Evolutionary conservation across 2,888 invertebrate species (phyloP).

Genomic region (Plusia festucae): DNA sequence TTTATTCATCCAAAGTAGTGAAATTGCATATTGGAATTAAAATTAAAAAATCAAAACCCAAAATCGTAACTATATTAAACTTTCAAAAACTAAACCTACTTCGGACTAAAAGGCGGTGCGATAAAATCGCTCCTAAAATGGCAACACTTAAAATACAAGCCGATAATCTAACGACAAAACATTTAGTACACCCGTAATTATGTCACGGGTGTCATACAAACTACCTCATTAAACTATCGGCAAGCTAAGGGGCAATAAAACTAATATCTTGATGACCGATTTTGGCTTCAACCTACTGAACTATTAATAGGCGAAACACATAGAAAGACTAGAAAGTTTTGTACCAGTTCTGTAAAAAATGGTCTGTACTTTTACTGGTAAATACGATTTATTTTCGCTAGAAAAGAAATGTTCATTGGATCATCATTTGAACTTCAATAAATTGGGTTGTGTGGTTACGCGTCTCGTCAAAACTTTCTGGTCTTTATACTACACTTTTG

Average conservation of each 20-base stretch:
- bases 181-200: conserved; percentile 51
- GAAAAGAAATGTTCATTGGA: neutral
- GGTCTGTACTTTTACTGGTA: conserved; percentile 6
- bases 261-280: conserved; percentile 57
- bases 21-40: conserved; percentile 10
- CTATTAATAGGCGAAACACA: conserved; percentile 57
- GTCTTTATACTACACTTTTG: conserved; percentile 13
- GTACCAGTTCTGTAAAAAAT: conserved; percentile 27
- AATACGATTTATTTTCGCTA: neutral
- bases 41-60: conserved; percentile 11
- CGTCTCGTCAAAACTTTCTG: conserved; percentile 25
- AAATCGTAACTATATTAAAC: conserved; percentile 20
- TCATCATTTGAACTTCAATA: neutral
- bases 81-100: conserved; percentile 46
- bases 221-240: conserved; percentile 65
- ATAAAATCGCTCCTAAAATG: conserved; percentile 69
- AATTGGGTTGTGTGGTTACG: neutral
- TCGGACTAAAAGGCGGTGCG: conserved; percentile 31
- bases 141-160: conserved; percentile 72
- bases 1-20: conserved; percentile 38
- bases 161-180: conserved; percentile 60
- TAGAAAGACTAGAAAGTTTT: conserved; percentile 54
- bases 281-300: conserved; percentile 55
- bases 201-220: conserved; percentile 63
- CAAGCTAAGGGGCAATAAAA: conserved; percentile 63